Evolutionary conservation across 2,797 vertebrate species (phyloP).

Genomic region (Philypnodon macrostomus): DNA sequence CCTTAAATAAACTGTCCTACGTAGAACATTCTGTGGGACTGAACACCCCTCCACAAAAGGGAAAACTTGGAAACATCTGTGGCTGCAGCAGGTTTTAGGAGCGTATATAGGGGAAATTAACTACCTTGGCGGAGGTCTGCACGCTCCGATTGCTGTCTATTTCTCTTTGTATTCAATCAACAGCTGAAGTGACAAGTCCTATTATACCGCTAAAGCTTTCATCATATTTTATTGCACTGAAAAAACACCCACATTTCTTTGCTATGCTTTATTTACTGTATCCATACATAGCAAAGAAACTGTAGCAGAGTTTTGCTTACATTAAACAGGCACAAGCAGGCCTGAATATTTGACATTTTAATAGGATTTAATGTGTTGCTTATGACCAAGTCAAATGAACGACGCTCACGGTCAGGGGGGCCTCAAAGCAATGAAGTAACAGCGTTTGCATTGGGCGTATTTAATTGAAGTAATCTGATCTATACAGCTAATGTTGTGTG

Average conservation of each 20-base stretch:
- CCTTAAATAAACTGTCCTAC: no score
- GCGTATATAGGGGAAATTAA: no score
- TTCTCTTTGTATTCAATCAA: no score
- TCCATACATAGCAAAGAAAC: slow-evolving; percentile 13
- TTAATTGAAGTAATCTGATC: slow-evolving; percentile 25
- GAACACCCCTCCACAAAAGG: no score
- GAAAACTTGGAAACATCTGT: no score
- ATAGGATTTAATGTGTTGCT: slow-evolving; percentile 25
- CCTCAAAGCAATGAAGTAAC: slow-evolving; percentile 6
- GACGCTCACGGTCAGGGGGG: neutral
- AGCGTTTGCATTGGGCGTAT: neutral
- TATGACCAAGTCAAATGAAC: slow-evolving; percentile 4
- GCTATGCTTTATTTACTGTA: slow-evolving; percentile 22
- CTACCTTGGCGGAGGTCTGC: no score
- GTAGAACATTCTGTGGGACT: no score
- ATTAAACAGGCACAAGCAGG: slow-evolving; percentile 36
- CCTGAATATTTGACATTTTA: slow-evolving; percentile 30
- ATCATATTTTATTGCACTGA: no score
- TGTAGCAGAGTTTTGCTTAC: slow-evolving; percentile 24
- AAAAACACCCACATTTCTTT: slow-evolving; percentile 1
- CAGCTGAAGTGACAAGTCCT: no score
- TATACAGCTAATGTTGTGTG: slow-evolving; percentile 28
- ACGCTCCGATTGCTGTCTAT: no score
- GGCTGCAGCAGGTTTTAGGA: no score
- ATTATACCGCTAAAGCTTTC: no score